Conservation (phyloP, 2,888 invertebrate species). For the Archaeoteleia sp. region DNA sequence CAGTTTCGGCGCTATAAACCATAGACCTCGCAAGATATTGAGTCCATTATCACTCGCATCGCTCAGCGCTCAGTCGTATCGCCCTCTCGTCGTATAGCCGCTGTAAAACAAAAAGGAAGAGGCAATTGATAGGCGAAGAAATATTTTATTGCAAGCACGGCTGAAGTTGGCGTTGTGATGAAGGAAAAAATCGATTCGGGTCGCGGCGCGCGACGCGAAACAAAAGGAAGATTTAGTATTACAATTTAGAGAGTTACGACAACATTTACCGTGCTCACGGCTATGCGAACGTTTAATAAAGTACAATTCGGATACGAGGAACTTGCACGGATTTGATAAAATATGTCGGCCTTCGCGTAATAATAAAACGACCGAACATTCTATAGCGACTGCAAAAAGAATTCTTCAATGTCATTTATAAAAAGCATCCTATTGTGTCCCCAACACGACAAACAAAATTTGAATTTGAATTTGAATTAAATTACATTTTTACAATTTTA, state of each 20-base stretch:
- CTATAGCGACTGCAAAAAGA: neutral
- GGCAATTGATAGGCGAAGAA: slow-evolving; percentile 2
- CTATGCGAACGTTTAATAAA: slow-evolving; percentile 14
- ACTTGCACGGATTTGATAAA: neutral
- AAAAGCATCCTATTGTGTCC: no score
- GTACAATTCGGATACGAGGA: slow-evolving; percentile 7
- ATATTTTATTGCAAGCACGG: slow-evolving; percentile 9
- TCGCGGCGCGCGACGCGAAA: slow-evolving; percentile 11
- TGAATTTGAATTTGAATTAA: no score
- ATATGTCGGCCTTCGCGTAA: no score
- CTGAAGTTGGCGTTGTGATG: slow-evolving; percentile 7
- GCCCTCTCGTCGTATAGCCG: neutral
- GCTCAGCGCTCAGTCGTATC: slow-evolving; percentile 1
- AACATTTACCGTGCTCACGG: slow-evolving; percentile 10
- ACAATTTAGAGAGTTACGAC: slow-evolving; percentile 20
- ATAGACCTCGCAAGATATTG: slow-evolving; percentile 26
- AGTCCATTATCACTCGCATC: slow-evolving; percentile 26
- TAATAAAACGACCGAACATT: no score
- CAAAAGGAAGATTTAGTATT: slow-evolving; percentile 22
- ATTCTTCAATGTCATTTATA: no score
- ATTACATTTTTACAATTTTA: no score
- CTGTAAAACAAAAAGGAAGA: slow-evolving; percentile 1
- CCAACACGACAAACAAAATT: no score
- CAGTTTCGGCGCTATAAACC: slow-evolving; percentile 33
- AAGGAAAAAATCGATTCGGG: slow-evolving; percentile 10